Evolutionary conservation across 2,797 vertebrate species (phyloP), one percentile per base, ranked within the genome.

Genomic region (Danio kyathit): DNA sequence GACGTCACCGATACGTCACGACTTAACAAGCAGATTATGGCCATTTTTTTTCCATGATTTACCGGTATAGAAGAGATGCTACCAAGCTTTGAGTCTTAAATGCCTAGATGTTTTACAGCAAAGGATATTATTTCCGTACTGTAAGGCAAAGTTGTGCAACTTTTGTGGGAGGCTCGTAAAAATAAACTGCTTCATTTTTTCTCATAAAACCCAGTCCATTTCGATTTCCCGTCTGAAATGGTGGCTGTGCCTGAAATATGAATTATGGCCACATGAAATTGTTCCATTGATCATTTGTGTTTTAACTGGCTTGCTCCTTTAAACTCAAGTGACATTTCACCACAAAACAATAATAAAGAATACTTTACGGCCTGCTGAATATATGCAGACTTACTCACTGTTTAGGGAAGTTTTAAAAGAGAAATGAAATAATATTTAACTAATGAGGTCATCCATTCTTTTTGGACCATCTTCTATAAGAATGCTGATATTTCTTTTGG

Each of bases 201-300:
- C 93, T 90, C 93, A 94, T 94, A 94, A 90, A 88, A 89, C 61
- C 79, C 85, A 92, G 93, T 94, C 92, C 86, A 90, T 89, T 92
- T 93, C 86, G 89, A 94, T 94, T 94, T 94, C 93, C 93, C 91
- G 75, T 80, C 86, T 74, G 82, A 90, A 94, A 91, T 91, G 89
- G 89, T 90, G 90, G 89, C 67, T 89, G 89, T 76, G 74, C 91
- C 90, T 76, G 90, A 91, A 92, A 93, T 92, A 91, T 94, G 92
- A 94, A 94, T 95, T 92, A 90, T 84, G 90, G 91, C 91, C 91
- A 91, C 93, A 93, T 90, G 92, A 91, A 94, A 93, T 92, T 94
- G 91, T 54, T 38, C 61, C 74, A 65, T 76, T 91, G 88, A 88
- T 88, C 91, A 94, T 95, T 91, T 93, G 91, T 94, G 91, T 94